A percentile compares a stretch with the other conserved stretches of the same genome.
Conservation (phyloP, 2,888 invertebrate species). For the Watsonalla binaria region DNA sequence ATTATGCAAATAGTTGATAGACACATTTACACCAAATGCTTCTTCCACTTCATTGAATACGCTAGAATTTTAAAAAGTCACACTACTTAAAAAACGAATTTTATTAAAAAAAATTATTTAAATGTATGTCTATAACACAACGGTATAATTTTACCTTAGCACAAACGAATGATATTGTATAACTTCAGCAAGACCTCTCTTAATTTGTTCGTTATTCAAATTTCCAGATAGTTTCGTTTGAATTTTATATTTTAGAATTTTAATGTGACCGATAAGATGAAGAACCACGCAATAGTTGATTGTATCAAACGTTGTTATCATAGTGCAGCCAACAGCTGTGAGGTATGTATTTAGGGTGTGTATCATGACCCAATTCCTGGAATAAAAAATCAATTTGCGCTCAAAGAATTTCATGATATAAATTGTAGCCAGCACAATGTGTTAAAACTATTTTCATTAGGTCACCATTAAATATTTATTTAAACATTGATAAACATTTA, state of each 20-base stretch:
- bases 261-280: constrained; percentile 37
- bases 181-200: constrained; percentile 22
- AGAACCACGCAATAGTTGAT: constrained; percentile 31
- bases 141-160: neutral
- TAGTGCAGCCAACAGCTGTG: constrained; percentile 7
- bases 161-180: constrained; percentile 36
- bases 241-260: constrained; percentile 31
- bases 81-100: neutral
- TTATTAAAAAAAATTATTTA: neutral
- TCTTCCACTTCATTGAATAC: constrained; percentile 31
- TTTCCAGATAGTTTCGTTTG: constrained; percentile 13
- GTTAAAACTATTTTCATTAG: too few relatives aligned
- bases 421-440: too few relatives aligned
- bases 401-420: too few relatives aligned
- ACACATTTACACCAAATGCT: constrained; percentile 35
- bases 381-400: too few relatives aligned
- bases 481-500: too few relatives aligned
- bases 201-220: constrained; percentile 21
- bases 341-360: constrained; percentile 24
- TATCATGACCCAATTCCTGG: constrained; percentile 24
- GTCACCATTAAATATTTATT: too few relatives aligned
- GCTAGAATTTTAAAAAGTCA: constrained; percentile 21
- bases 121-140: neutral
- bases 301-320: constrained; percentile 26
- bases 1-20: constrained; percentile 37